These are phyloP conservation scores for Platyrinchus mystaceus DNA, from an alignment of 2,797 vertebrate species.

Conservation along the genomic window DNA sequence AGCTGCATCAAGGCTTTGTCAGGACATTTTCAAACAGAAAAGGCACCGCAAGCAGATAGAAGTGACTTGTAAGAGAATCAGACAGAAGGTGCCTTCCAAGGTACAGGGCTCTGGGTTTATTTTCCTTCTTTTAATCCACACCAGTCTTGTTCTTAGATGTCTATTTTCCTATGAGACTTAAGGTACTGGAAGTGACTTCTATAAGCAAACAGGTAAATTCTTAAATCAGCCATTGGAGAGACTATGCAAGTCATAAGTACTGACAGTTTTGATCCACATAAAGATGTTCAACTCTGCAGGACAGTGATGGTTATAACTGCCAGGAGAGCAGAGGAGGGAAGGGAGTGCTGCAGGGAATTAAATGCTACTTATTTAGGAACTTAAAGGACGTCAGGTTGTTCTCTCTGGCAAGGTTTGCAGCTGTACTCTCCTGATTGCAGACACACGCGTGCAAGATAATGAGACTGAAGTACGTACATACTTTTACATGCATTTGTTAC, in stretches of 20 bases:
- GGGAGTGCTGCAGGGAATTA: neutral
- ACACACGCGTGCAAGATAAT: fast-evolving
- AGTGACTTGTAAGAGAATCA: neutral
- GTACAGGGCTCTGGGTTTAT: neutral
- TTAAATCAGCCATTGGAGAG: neutral
- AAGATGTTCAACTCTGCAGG: neutral
- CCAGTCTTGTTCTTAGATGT: neutral
- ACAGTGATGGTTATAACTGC: neutral
- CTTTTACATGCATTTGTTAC: neutral
- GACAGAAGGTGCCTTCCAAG: neutral
- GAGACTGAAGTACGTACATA: neutral
- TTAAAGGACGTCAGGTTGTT: neutral
- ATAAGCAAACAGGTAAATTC: neutral
- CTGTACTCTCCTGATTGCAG: neutral
- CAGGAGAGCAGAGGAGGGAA: neutral
- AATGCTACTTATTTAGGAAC: neutral
- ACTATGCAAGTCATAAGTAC: neutral
- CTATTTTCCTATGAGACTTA: neutral
- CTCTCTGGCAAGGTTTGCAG: neutral
- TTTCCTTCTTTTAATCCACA: neutral
- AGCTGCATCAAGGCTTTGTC: neutral
- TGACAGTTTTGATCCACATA: fast-evolving
- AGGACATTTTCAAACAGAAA: neutral
- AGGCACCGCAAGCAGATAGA: neutral
- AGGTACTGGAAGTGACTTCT: neutral